Conservation (phyloP, 53 echinoderm and acorn worm species). For the Echinometra lucunter region DNA sequence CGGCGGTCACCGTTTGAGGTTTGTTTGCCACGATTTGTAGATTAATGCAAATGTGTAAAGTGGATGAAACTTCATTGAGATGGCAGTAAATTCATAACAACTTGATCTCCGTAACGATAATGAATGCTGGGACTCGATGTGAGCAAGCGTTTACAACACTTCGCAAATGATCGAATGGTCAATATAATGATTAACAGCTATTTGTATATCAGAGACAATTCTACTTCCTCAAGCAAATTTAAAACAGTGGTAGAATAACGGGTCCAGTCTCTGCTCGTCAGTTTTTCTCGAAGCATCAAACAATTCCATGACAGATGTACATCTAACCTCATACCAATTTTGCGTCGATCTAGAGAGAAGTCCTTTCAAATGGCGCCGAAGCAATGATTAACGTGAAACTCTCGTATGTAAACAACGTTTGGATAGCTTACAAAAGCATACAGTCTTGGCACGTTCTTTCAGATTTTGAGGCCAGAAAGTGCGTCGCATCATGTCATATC, state of each 20-base stretch:
- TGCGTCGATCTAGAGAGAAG: not conserved
- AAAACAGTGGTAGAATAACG: not conserved
- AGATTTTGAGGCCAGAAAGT: no score
- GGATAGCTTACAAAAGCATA: not conserved
- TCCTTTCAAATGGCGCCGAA: not conserved
- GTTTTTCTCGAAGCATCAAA: not conserved
- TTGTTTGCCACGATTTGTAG: not conserved
- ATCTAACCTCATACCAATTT: not conserved
- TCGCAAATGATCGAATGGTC: not conserved
- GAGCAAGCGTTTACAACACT: not conserved
- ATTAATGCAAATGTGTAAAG: not conserved
- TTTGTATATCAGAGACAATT: not conserved
- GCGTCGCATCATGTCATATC: not conserved
- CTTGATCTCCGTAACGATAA: not conserved
- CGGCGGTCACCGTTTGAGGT: not conserved
- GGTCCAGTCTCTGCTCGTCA: not conserved
- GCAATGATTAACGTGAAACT: not conserved
- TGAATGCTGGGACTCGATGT: not conserved
- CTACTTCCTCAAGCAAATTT: not conserved
- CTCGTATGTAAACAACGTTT: not conserved
- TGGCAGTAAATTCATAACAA: not conserved
- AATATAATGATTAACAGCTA: constrained; percentile 27
- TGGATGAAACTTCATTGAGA: not conserved
- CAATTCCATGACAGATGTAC: not conserved
- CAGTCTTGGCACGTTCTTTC: not conserved